phyloP scores from a whole-genome alignment of 2,113 vertebrate species.

The Solea senegalensis region DNA sequence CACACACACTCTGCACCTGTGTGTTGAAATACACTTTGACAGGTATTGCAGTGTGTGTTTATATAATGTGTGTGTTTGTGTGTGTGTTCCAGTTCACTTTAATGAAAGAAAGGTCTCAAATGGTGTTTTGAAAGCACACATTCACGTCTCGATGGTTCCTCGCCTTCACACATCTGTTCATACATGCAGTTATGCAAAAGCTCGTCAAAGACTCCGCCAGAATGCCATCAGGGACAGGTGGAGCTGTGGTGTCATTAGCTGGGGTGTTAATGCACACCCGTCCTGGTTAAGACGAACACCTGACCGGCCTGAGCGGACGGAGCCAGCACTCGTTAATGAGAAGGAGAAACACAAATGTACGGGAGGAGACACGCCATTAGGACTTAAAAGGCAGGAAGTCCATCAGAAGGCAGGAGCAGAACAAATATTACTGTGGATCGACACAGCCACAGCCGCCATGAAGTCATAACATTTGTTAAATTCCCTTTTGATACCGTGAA shows the following conservation, averaged over 20 bases:
- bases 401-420: background rate
- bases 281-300: background rate
- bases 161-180: background rate
- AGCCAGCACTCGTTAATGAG: background rate
- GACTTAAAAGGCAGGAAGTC: conserved; percentile 10
- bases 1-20: conserved; percentile 7
- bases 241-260: conserved; percentile 5
- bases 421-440: background rate
- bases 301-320: background rate
- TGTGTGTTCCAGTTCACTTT: background rate
- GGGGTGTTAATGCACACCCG: conserved; percentile 5
- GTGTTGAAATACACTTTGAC: conserved; percentile 1
- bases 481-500: background rate
- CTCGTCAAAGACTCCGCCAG: background rate
- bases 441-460: conserved; percentile 3
- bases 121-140: background rate
- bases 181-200: background rate
- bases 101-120: too few relatives aligned
- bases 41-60: background rate
- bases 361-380: conserved; percentile 7
- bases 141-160: background rate
- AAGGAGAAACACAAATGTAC: background rate
- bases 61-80: background rate
- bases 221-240: conserved; percentile 3
- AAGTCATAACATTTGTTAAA: background rate